Percentiles rank a stretch among this genome's conserved stretches.
These are phyloP conservation scores for Lampris incognitus DNA, from an alignment of 2,113 vertebrate species.

Conservation along the genomic window DNA sequence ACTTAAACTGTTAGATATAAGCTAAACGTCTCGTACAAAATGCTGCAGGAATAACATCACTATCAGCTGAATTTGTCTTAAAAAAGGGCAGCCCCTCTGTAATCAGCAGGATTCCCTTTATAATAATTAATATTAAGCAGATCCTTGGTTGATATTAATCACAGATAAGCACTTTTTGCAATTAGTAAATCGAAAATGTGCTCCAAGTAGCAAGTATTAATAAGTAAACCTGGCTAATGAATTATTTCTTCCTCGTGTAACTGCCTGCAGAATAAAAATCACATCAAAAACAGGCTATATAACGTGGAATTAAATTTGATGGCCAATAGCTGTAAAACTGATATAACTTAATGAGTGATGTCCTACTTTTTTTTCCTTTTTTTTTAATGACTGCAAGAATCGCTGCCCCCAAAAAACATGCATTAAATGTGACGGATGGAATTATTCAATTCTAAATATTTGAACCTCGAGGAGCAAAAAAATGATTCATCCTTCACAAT, in stretches of 20 bases:
- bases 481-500: slow-evolving; percentile 87
- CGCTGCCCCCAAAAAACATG: slow-evolving; percentile 37
- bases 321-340: slow-evolving; percentile 20
- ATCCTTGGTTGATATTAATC: too few relatives aligned
- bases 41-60: neutral
- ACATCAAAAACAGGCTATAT: neutral
- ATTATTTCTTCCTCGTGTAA: too few relatives aligned
- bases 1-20: neutral
- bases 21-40: neutral
- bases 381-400: slow-evolving; percentile 20
- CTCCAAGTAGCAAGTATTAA: too few relatives aligned
- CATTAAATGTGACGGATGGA: slow-evolving; percentile 67
- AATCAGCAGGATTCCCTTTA: neutral
- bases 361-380: neutral
- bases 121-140: too few relatives aligned
- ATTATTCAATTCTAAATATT: slow-evolving; percentile 75
- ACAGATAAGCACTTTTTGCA: too few relatives aligned
- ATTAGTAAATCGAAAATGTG: too few relatives aligned
- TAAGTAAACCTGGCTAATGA: too few relatives aligned
- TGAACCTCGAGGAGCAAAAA: slow-evolving; percentile 72
- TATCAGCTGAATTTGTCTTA: neutral
- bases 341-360: slow-evolving; percentile 19
- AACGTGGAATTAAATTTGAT: slow-evolving; percentile 6
- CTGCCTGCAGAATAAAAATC: too few relatives aligned
- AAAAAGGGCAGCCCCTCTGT: neutral